phyloP scores from a whole-genome alignment of 2,888 invertebrate genomes.

The Caradrina kadenii region DNA sequence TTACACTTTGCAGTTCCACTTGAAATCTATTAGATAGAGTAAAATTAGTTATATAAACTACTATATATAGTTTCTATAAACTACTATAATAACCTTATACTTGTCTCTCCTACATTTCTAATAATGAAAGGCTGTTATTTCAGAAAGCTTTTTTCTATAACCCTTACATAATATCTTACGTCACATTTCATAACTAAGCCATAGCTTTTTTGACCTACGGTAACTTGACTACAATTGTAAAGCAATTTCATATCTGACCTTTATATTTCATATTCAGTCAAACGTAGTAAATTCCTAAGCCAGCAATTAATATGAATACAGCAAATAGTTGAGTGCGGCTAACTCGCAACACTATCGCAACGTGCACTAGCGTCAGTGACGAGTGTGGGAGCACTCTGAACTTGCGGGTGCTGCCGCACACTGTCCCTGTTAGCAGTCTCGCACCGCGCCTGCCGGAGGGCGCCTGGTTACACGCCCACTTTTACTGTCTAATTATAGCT shows the following conservation, averaged over 20 bases:
- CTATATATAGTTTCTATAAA: too few relatives aligned
- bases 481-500: too few relatives aligned
- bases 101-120: too few relatives aligned
- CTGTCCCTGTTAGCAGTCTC: slow-evolving; percentile 20
- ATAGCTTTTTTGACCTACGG: too few relatives aligned
- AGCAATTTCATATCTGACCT: not conserved
- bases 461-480: not conserved
- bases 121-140: too few relatives aligned
- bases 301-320: slow-evolving; percentile 1
- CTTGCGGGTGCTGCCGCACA: slow-evolving; percentile 10
- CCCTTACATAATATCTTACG: not conserved
- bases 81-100: too few relatives aligned
- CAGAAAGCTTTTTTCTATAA: not conserved
- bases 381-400: slow-evolving; percentile 46
- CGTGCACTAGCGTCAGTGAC: slow-evolving; percentile 7
- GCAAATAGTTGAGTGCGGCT: not conserved
- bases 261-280: not conserved
- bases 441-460: not conserved
- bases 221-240: not conserved
- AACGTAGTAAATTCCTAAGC: slow-evolving; percentile 1
- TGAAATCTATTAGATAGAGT: not conserved
- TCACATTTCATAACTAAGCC: too few relatives aligned
- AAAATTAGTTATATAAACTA: not conserved
- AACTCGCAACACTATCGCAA: slow-evolving; percentile 31
- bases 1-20: not conserved